Percentiles rank a stretch among this genome's conserved stretches.
phyloP scores from a whole-genome alignment of 35 echinoderm and acorn worm genomes.

The Diadema setosum region DNA sequence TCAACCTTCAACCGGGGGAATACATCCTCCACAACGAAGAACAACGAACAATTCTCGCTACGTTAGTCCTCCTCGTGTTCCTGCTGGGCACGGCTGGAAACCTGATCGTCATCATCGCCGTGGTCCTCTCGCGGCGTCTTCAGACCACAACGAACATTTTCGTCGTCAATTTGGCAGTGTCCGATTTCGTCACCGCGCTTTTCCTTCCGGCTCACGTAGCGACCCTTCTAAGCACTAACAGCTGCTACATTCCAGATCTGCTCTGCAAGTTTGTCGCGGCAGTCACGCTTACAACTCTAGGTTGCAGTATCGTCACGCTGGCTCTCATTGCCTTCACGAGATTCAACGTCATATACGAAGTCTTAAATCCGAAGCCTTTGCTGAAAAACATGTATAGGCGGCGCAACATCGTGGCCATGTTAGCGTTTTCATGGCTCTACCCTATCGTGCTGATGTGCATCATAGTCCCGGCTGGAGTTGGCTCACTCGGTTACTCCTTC shows the following conservation, averaged over 20 bases:
- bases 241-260: conserved; percentile 38
- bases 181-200: conserved; percentile 36
- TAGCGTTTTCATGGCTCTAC: conserved; percentile 46
- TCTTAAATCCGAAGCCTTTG: conserved; percentile 5
- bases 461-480: conserved; percentile 40
- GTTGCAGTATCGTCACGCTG: conserved; percentile 57
- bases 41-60: neutral
- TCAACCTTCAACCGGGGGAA: neutral
- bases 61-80: conserved; percentile 8
- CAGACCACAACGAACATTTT: conserved; percentile 71
- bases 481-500: conserved; percentile 54
- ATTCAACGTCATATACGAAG: neutral
- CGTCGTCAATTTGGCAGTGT: conserved; percentile 57
- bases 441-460: conserved; percentile 38
- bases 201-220: conserved; percentile 44
- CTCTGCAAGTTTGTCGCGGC: conserved; percentile 35
- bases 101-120: conserved; percentile 44
- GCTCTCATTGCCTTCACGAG: conserved; percentile 62
- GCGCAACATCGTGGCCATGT: neutral
- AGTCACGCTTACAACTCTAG: conserved; percentile 41
- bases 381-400: neutral
- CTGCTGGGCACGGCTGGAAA: conserved; percentile 41
- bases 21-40: neutral
- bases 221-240: neutral
- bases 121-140: conserved; percentile 56